A percentile compares a stretch with the other conserved stretches of the same genome.
phyloP scores from a whole-genome alignment of 2,888 invertebrate species.

The Willowsia nigromaculata region DNA sequence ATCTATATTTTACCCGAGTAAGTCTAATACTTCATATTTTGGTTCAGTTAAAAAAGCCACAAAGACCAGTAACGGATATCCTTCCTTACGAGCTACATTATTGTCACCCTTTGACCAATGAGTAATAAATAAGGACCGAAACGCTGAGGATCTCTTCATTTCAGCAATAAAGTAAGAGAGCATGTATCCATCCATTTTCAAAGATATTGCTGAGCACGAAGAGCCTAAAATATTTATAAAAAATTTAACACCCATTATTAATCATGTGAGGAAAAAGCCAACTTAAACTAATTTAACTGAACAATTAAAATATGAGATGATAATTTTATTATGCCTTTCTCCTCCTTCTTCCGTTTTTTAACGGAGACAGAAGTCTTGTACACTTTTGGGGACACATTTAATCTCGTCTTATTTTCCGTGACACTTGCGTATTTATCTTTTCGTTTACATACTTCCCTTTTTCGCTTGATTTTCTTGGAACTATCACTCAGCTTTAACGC shows the following conservation, averaged over 20 bases:
- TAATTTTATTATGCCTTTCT: too few species aligned
- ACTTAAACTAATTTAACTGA: too few species aligned
- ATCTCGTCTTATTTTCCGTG: not conserved
- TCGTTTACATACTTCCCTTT: not conserved
- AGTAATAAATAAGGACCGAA: conserved; percentile 20
- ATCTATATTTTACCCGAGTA: conserved; percentile 33
- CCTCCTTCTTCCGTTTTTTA: not conserved
- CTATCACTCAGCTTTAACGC: not conserved
- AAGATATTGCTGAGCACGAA: not conserved
- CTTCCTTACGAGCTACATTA: not conserved
- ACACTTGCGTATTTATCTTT: too few species aligned
- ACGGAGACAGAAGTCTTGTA: too few species aligned
- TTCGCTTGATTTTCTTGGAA: not conserved
- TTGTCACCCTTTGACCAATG: not conserved
- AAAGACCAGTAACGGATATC: conserved; percentile 16
- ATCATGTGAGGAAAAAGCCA: too few species aligned
- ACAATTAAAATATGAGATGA: too few species aligned
- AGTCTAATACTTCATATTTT: conserved; percentile 33
- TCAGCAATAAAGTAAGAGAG: conserved; percentile 50
- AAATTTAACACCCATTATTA: too few species aligned
- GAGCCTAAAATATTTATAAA: not conserved
- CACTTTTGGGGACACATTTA: too few species aligned
- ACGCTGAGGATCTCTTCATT: conserved; percentile 22
- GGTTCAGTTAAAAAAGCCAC: conserved; percentile 33
- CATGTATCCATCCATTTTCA: conserved; percentile 55